These are phyloP conservation scores for Desmophyllum pertusum DNA, from an alignment of 92 coral and sea anemone genomes.

Conservation along the genomic window DNA sequence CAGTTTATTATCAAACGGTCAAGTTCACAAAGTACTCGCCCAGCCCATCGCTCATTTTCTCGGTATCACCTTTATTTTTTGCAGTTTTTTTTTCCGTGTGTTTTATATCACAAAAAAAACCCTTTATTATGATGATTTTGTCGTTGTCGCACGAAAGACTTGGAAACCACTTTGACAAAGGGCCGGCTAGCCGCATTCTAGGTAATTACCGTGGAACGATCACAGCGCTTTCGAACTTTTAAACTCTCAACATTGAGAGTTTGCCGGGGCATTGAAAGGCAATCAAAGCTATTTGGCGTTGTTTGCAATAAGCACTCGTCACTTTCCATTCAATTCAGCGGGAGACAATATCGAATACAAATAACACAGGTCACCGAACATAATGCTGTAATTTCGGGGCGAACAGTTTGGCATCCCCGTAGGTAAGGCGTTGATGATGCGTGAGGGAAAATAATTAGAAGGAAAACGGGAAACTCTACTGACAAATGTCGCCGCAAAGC, in stretches of 20 bases:
- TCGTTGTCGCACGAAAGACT: background rate
- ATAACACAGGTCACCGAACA: constrained; percentile 41
- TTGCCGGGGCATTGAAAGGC: constrained; percentile 51
- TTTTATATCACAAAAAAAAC: background rate
- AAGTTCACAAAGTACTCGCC: background rate
- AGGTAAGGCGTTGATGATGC: constrained; percentile 52
- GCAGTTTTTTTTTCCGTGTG: background rate
- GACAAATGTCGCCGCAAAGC: constrained; percentile 8
- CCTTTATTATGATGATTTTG: background rate
- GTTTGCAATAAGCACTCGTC: constrained; percentile 40
- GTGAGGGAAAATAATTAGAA: constrained; percentile 24
- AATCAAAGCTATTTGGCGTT: constrained; percentile 60
- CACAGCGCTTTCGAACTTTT: constrained; percentile 7
- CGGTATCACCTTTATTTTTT: background rate
- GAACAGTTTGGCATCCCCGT: constrained; percentile 33
- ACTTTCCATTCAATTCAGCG: constrained; percentile 42
- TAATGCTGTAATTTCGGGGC: constrained; percentile 53
- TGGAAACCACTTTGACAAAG: background rate
- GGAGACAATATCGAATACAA: constrained; percentile 50
- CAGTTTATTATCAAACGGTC: background rate
- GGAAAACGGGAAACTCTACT: constrained; percentile 27
- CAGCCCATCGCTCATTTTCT: background rate
- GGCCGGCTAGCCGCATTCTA: no score
- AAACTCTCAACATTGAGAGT: constrained; percentile 1
- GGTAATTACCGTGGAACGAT: constrained; percentile 39